Evolutionary conservation across 2,888 invertebrate genomes (phyloP).

Genomic region (Pycnomerus fuliginosus): DNA sequence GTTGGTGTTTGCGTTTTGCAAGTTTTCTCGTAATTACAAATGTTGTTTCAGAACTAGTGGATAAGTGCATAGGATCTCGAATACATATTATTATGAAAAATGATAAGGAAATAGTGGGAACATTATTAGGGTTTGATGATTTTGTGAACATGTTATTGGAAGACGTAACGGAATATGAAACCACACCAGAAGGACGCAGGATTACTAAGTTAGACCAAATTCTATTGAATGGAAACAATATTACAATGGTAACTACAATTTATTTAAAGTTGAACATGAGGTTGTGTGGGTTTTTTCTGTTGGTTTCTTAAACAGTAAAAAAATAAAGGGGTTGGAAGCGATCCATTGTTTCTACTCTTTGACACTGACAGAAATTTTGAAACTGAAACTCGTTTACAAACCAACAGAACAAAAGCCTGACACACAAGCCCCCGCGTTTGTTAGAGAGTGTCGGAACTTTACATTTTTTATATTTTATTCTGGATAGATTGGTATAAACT

Average conservation of each 20-base stretch:
- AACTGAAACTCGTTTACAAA: too few species aligned
- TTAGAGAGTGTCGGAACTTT: too few species aligned
- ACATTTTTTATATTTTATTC: background rate
- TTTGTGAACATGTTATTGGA: constrained; percentile 98
- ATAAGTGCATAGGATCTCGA: constrained; percentile 98
- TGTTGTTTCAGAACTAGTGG: constrained; percentile 79
- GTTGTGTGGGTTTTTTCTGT: too few species aligned
- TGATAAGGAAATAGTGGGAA: constrained; percentile 99
- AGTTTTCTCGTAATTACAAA: background rate
- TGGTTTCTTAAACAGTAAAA: too few species aligned
- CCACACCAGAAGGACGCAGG: constrained; percentile 92
- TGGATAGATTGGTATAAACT: too few species aligned
- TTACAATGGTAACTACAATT: constrained; percentile 85
- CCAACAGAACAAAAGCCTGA: too few species aligned
- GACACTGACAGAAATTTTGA: too few species aligned
- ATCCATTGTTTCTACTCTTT: too few species aligned
- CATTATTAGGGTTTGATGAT: constrained; percentile 95
- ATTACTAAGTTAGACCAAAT: constrained; percentile 98
- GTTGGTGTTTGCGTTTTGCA: background rate
- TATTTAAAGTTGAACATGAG: background rate
- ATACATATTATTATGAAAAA: constrained; percentile 99
- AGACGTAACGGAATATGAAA: constrained; percentile 97
- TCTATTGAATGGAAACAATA: constrained; percentile 97
- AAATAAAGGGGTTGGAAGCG: too few species aligned
- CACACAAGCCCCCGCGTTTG: too few species aligned